Percentiles rank a stretch among this genome's conserved stretches.
Conservation (phyloP, 1,140 invertebrate genomes). For the Drosophila equinoxialis region DNA sequence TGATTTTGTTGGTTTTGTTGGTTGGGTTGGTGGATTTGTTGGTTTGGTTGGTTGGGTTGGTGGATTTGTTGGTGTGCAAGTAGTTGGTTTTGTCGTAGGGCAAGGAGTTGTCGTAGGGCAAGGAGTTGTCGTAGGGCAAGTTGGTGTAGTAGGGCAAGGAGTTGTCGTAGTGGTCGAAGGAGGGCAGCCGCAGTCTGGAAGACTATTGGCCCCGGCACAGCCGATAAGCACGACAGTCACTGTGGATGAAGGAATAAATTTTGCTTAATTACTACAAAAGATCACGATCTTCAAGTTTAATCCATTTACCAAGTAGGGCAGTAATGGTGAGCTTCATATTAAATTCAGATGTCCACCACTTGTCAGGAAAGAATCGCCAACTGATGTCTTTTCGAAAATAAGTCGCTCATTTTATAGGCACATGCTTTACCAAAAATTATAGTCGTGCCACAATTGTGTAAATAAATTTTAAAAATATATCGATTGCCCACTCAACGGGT, state of each 20-base stretch:
- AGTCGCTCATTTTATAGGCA: neutral
- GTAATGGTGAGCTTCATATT: neutral
- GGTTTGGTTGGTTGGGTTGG: no score
- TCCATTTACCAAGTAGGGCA: neutral
- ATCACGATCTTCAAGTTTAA: neutral
- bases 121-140: no score
- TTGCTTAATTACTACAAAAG: neutral
- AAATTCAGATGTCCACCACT: neutral
- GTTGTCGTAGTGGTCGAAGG: no score
- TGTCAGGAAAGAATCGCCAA: neutral
- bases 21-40: no score
- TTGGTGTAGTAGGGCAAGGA: no score
- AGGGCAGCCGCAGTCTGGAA: no score
- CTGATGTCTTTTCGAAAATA: neutral
- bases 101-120: no score
- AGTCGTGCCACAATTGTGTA: neutral
- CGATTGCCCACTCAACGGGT: neutral
- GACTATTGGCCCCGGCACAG: neutral
- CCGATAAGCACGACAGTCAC: neutral
- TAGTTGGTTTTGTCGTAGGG: neutral
- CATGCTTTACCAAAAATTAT: neutral
- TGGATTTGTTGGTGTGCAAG: neutral
- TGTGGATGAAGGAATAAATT: neutral
- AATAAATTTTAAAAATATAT: constrained; percentile 11
- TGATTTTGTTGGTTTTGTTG: no score